Base-by-base conservation (phyloP, 2,113 vertebrate species). In the Hiodon alosoides region DNA sequence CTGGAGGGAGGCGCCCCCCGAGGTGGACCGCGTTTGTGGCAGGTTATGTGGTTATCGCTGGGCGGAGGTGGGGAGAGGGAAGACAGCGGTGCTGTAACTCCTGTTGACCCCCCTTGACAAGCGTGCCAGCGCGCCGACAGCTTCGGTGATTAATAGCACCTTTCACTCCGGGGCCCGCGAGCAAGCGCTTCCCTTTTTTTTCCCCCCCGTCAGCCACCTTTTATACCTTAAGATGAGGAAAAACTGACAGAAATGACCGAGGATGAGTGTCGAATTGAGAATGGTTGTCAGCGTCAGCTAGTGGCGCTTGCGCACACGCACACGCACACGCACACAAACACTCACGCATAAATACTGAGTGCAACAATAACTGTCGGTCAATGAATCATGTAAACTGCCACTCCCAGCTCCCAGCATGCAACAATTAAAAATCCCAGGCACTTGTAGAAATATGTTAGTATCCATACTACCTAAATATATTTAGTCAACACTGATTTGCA, bases 91-190 rank as follows among this genome's bases (percentile, higher is more conserved):
- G 58, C 54, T 57, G 55, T 54, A 53, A 79, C 60, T 75, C 54
- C 17, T 14, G 7, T 31, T 55, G 73, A 67, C 73, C 65, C 73
- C 53, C 77, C 84, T 31, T 81, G 78, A 82, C 79, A 31, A 83
- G 53, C n/a, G 52, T 64, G 67, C 1, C 0, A 75, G 71, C 78
- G 82, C 81, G 81, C 54, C 72, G 78, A 80, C 84, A 86, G 17
- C 55, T 2, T 71, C 54, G 50, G 2, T 86, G 88, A 90, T 83
- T 85, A 88, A 89, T 85, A 79, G 3, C 83, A 87, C 77, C 82
- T 86, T 80, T 85, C 85, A 82, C 74, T 65, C 71, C 5, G 2
- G 73, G 67, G 0, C 2, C 75, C 79, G 79, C 75, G 77, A 31
- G 31, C 79, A 79, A 72, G 68, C 76, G 76, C 76, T 78, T 79